Percentiles rank a stretch among this genome's conserved stretches.
These are phyloP conservation scores for Oxyura jamaicensis DNA, from an alignment of 2,113 vertebrate species.

Conservation along the genomic window DNA sequence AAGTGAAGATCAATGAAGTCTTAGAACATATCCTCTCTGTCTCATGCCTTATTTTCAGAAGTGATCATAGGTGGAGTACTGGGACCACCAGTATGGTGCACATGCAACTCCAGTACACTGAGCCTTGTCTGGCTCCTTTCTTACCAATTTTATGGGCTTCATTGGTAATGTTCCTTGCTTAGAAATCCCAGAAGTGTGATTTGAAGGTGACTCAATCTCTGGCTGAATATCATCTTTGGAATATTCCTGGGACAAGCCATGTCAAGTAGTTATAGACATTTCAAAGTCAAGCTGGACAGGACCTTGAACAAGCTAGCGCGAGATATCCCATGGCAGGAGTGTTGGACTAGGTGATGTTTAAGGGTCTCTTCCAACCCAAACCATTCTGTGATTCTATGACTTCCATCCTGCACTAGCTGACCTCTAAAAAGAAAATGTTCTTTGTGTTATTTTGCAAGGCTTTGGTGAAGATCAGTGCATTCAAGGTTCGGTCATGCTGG, in stretches of 20 bases:
- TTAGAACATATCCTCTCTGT: neutral
- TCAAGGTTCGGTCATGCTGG: fast-evolving
- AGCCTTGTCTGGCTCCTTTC: neutral
- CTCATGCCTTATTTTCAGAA: neutral
- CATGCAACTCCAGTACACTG: neutral
- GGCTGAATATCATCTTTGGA: neutral
- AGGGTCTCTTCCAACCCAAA: neutral
- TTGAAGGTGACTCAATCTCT: neutral
- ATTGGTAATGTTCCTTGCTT: neutral
- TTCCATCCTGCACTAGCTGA: neutral
- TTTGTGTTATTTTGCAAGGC: neutral
- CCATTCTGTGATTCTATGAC: neutral
- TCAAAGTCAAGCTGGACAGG: neutral
- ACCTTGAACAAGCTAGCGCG: neutral
- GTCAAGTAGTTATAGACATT: neutral
- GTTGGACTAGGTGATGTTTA: neutral
- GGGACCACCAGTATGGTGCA: neutral
- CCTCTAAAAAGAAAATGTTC: neutral
- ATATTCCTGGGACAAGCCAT: neutral
- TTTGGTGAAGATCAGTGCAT: neutral
- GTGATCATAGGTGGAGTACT: neutral
- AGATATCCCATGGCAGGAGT: too few relatives aligned
- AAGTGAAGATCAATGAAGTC: neutral
- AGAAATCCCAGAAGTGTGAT: neutral
- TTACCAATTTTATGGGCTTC: neutral